phyloP scores from a whole-genome alignment of 2,797 vertebrate species.

The Muscicapa comitata region DNA sequence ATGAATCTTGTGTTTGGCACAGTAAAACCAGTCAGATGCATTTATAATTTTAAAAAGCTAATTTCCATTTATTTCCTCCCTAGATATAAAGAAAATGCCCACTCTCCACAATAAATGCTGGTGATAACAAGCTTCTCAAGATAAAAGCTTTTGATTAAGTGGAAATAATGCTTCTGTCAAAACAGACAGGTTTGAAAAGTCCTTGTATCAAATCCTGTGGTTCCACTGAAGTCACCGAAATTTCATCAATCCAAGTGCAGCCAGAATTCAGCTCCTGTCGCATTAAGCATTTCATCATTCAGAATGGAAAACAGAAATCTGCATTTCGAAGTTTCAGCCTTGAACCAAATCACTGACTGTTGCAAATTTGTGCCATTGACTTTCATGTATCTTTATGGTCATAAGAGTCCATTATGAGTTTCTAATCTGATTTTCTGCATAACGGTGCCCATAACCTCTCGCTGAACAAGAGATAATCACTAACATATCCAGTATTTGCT shows the following conservation, averaged over 20 bases:
- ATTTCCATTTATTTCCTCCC: neutral
- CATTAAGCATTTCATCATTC: neutral
- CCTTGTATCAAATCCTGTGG: neutral
- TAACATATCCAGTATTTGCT: neutral
- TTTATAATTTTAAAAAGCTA: neutral
- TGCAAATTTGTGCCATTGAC: constrained; percentile 11
- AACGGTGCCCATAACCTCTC: neutral
- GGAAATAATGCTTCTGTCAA: neutral
- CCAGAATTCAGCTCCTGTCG: neutral
- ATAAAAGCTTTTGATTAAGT: neutral
- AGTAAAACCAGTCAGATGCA: neutral
- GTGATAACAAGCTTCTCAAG: neutral
- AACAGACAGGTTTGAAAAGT: neutral
- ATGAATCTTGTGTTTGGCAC: neutral
- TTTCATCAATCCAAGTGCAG: neutral
- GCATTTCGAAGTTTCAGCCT: neutral
- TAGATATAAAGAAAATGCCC: neutral
- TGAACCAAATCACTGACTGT: neutral
- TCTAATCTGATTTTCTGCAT: constrained; percentile 45
- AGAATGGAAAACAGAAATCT: constrained; percentile 38
- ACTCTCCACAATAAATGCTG: neutral
- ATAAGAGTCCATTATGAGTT: neutral
- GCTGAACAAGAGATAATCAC: neutral
- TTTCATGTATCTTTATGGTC: constrained; percentile 7
- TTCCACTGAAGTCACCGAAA: neutral